Conservation (phyloP, 2,888 invertebrate species). For the Lepidonotus clava region DNA sequence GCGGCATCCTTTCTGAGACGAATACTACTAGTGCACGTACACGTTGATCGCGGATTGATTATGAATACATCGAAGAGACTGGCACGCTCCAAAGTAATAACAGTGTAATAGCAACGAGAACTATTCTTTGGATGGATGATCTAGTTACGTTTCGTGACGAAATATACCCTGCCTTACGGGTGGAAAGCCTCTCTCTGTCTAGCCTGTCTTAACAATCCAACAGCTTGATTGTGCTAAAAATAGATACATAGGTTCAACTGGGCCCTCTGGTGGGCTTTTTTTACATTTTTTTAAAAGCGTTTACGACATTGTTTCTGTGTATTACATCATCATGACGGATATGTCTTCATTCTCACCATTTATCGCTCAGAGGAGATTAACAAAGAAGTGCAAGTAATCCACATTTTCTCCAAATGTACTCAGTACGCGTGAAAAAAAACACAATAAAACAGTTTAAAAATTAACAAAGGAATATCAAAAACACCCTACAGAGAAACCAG, state of each 20-base stretch:
- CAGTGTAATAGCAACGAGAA: conserved; percentile 20
- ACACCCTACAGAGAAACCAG: conserved; percentile 50
- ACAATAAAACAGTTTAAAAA: background rate
- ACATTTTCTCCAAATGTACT: conserved; percentile 22
- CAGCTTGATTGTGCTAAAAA: background rate
- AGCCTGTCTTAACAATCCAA: background rate
- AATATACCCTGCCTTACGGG: conserved; percentile 1
- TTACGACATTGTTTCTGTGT: background rate
- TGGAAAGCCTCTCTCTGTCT: background rate
- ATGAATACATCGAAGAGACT: conserved; percentile 3
- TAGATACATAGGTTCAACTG: conserved; percentile 7
- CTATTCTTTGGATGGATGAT: background rate
- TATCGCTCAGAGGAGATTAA: conserved; percentile 14
- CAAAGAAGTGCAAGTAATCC: conserved; percentile 13
- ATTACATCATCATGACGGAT: background rate
- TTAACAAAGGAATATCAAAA: conserved; percentile 52
- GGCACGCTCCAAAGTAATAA: conserved; percentile 26
- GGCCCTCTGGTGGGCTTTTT: background rate
- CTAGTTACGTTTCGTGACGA: background rate
- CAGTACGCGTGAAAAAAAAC: conserved; percentile 33
- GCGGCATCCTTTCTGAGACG: background rate
- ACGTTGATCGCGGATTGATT: conserved; percentile 3
- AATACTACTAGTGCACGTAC: background rate
- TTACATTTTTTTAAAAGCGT: background rate
- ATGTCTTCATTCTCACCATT: conserved; percentile 28